phyloP scores from a whole-genome alignment of 2,113 vertebrate genomes.

The Grammomys dolichurus region DNA sequence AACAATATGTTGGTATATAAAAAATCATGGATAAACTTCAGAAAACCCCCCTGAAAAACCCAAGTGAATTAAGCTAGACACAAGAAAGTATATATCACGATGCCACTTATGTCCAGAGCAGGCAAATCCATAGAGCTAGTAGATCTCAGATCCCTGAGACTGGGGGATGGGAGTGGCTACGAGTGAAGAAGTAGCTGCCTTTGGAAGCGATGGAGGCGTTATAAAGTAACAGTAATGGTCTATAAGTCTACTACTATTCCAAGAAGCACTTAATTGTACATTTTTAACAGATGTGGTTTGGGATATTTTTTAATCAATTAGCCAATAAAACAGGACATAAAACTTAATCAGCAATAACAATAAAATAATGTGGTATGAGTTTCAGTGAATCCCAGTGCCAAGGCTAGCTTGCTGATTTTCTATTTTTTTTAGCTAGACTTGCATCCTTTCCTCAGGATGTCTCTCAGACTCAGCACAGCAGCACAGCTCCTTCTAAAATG shows the following conservation, averaged over 20 bases:
- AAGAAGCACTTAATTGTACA: not conserved
- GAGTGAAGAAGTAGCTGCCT: not conserved
- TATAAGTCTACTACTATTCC: not conserved
- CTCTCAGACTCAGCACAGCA: not conserved
- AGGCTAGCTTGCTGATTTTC: not conserved
- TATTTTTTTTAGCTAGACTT: not conserved
- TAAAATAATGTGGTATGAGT: not conserved
- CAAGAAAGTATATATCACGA: not conserved
- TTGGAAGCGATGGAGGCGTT: not conserved
- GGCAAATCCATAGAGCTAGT: too few species aligned
- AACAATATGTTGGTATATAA: not conserved
- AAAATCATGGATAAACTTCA: not conserved
- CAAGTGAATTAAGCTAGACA: not conserved
- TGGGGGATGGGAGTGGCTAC: too few species aligned
- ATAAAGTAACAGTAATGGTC: not conserved
- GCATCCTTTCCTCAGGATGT: not conserved
- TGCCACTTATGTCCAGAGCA: not conserved
- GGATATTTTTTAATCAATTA: not conserved
- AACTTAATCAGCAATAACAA: not conserved
- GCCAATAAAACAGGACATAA: constrained; percentile 27
- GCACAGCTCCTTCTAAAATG: not conserved
- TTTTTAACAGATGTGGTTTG: not conserved
- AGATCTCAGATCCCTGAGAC: not conserved
- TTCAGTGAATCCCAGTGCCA: not conserved
- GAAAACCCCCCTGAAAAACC: not conserved